Percentiles rank a stretch among this genome's conserved stretches.
phyloP scores from a whole-genome alignment of 2,797 vertebrate species.

The Cirrhinus mrigala region DNA sequence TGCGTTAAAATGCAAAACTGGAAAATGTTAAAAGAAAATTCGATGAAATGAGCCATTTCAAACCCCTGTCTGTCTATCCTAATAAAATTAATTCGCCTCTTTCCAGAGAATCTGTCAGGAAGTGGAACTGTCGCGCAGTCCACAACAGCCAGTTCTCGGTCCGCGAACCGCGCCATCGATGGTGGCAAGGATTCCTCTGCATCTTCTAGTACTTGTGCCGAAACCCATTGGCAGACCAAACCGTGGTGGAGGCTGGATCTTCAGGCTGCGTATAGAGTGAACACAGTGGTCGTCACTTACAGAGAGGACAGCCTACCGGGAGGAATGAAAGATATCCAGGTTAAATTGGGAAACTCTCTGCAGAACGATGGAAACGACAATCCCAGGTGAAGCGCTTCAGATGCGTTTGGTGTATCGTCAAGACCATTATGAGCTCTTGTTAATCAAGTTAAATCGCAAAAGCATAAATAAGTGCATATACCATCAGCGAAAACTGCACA shows the following conservation, averaged over 20 bases:
- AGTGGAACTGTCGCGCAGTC: neutral
- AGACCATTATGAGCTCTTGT: neutral
- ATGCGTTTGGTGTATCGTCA: neutral
- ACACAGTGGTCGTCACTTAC: neutral
- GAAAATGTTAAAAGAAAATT: too few relatives aligned
- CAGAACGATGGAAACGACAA: neutral
- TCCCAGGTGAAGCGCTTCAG: neutral
- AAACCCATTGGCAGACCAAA: fast-evolving
- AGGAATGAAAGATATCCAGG: neutral
- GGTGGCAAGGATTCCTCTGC: neutral
- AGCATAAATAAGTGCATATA: too few relatives aligned
- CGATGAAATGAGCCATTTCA: neutral
- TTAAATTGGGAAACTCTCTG: neutral
- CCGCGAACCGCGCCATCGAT: neutral
- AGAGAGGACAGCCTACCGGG: neutral
- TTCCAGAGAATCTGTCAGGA: neutral
- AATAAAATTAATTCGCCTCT: too few relatives aligned
- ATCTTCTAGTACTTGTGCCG: neutral
- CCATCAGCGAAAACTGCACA: too few relatives aligned
- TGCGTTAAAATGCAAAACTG: neutral
- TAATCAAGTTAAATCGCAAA: neutral
- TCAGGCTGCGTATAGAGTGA: neutral
- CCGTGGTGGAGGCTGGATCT: constrained; percentile 48
- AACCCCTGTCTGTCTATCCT: neutral
- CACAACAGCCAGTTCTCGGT: neutral